Base-by-base conservation (phyloP, 2,888 invertebrate genomes). In the Xanthorhoe spadicearia region DNA sequence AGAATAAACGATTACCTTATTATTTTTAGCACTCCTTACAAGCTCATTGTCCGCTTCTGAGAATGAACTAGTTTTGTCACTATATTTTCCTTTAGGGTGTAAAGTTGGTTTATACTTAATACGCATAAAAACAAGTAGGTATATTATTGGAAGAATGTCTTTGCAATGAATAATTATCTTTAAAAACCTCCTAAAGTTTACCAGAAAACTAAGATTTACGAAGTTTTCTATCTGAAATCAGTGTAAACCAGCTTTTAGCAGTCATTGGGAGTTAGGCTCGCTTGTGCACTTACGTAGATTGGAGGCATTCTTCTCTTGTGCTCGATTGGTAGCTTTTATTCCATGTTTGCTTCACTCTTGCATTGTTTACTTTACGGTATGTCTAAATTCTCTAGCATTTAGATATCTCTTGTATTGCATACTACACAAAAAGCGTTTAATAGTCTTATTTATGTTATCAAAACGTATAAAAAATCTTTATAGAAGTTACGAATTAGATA, bases 221-320 rank as follows among this genome's bases (percentile, higher is more conserved):
- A 43, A 46, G 28, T 61, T 60, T 32, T 38, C 43, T 10, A 56
- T 65, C 46, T 15, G 13, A 3, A 58, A 54, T 66, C 54, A 66
- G 59, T 59, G 58, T 62, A 62, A 66, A 62, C 54, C 53, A 59
- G 58, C 62, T 66, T 59, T 66, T 61, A 61, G 50, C 67, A 80
- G 80, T 83, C 80, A 84, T 82, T 84, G 83, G 78, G 71, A 80
- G 78, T 77, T 78, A 77, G 75, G 77, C 76, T 70, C 82, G 82
- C 79, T 80, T 75, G 75, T 81, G 87, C 88, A 88, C 89, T 89
- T 85, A 86, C 80, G 78, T 80, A 87, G 87, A 90, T 90, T 89
- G 88, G 75, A 82, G 80, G 79, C 81, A 77, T 80, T 80, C 79
- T 79, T 73, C 74, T 75, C 78, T 79, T 69, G 79, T 80, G 80